Base-by-base conservation (phyloP, 2,113 vertebrate species). In the Anseranas semipalmata region DNA sequence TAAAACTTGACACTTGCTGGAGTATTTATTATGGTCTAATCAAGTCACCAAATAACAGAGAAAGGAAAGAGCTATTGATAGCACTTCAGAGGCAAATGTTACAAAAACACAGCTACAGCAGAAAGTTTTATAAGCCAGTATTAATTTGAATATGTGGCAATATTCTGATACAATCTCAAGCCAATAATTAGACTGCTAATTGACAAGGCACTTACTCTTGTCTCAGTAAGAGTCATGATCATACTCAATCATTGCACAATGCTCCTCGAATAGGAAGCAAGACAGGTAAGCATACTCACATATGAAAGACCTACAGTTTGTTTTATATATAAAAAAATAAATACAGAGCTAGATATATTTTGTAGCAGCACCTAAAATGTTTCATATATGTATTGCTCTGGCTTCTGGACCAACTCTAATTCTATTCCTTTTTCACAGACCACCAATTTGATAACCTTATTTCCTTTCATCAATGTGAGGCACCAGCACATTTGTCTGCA, bases 1-100 rank as follows among this genome's bases (percentile, higher is more conserved):
- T 39, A 50, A 81, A 82, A 20, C 46, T 45, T 43, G 10, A 45
- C 1, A 12, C 18, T 72, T 1, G 0, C 7, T 0, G 2, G 32
- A 20, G 39, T 15, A 4, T 21, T 56, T 35, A 22, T 33, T 56
- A 35, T 77, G n/a, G 73, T 87, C 35, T 43, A 33, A 65, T 17
- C 48, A 50, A 68, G 24, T 65, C 58, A 39, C 32, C 0, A 1
- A 75, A 21, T 8, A 65, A 12, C 50, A 25, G 32, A 76, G 43
- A 20, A 30, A 74, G 17, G 60, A 39, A 60, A 68, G 60, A 84
- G 50, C 19, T 39, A 27, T 1, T 37, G 62, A 16, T 2, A 27
- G 66, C 35, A 43, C 53, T 62, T 27, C 32, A 28, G 58, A 50
- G 13, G 24, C 16, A 74, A 67, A 43, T 15, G 37, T 17, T 52